Evolutionary conservation across 2,797 vertebrate species (phyloP), one percentile per base, ranked within the genome.

Genomic region (Spinus pinus): DNA sequence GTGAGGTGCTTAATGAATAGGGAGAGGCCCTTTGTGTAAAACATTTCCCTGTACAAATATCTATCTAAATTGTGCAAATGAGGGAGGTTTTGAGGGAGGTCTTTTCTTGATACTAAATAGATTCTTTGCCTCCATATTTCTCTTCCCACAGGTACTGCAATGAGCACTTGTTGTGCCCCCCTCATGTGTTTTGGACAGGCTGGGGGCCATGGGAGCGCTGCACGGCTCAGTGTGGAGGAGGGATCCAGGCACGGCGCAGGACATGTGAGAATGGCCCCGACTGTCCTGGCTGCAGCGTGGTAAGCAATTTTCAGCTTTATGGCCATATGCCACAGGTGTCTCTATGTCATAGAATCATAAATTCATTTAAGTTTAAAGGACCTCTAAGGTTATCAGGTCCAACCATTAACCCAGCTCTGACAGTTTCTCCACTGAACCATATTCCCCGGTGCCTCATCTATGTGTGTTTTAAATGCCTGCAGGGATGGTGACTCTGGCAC

Each of bases 171-270:
- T 98, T 99, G 86, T 99, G 99, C 94, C 99, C 99, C 1, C 98
- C 99, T 2, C 99, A 99, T 1, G 89, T 99, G 83, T 99, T 99
- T 97, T 99, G 99, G 99, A 99, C 99, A 7, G 98, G 98, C 83
- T 99, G 99, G 99, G 99, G 99, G 25, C 98, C 98, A 0, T 99
- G 99, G 99, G 99, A 99, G 86, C 98, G 98, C 60, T 99, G 99
- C 97, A 99, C 98, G 0, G 98, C 98, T 66, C 99, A 98, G 24
- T 99, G 99, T 0, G 99, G 99, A 13, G 99, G 99, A 7, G 99
- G 99, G 86, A 98, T 99, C 96, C 99, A 99, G 95, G 98, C 99
- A 0, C 98, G 99, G 9, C 98, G 98, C 27, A 98, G 99, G 94
- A 99, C 97, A 2, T 99, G 99, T 51, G 99, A 99, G 97, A 99